A percentile compares a stretch with the other conserved stretches of the same genome.
Conservation (phyloP, 2,888 invertebrate species). For the Spisula solida region DNA sequence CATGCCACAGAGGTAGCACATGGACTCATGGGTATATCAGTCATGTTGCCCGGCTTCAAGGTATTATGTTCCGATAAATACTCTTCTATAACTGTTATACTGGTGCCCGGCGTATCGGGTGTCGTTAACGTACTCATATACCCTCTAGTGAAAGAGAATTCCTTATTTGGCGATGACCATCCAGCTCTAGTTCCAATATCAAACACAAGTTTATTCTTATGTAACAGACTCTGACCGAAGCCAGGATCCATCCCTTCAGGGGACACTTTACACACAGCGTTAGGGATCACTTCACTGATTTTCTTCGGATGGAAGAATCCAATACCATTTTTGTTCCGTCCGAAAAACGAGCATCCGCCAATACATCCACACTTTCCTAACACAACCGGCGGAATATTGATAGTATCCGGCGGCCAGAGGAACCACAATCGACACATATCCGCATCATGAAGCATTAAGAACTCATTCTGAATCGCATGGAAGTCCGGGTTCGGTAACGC, state of each 20-base stretch:
- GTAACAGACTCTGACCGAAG: conserved; percentile 97
- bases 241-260: conserved; percentile 91
- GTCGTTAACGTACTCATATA: conserved; percentile 83
- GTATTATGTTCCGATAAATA: conserved; percentile 25
- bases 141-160: conserved; percentile 83
- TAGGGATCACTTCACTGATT: conserved; percentile 71
- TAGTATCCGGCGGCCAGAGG: conserved; percentile 93
- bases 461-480: conserved; percentile 86
- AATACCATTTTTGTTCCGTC: conserved; percentile 95
- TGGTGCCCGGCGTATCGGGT: conserved; percentile 79
- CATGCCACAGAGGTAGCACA: neutral
- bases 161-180: conserved; percentile 73
- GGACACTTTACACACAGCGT: conserved; percentile 83
- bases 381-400: conserved; percentile 62
- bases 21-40: conserved; percentile 30
- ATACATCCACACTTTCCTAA: conserved; percentile 95
- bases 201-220: conserved; percentile 95
- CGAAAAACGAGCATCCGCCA: conserved; percentile 98
- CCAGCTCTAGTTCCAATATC: conserved; percentile 95
- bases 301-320: conserved; percentile 94
- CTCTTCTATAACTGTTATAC: conserved; percentile 73
- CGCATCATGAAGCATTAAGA: conserved; percentile 91
- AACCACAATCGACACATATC: conserved; percentile 96
- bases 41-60: conserved; percentile 16
- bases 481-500: conserved; percentile 88